These are phyloP conservation scores for Crocodylus rhombifer DNA, from an alignment of 2,797 vertebrate genomes.

Conservation along the genomic window DNA sequence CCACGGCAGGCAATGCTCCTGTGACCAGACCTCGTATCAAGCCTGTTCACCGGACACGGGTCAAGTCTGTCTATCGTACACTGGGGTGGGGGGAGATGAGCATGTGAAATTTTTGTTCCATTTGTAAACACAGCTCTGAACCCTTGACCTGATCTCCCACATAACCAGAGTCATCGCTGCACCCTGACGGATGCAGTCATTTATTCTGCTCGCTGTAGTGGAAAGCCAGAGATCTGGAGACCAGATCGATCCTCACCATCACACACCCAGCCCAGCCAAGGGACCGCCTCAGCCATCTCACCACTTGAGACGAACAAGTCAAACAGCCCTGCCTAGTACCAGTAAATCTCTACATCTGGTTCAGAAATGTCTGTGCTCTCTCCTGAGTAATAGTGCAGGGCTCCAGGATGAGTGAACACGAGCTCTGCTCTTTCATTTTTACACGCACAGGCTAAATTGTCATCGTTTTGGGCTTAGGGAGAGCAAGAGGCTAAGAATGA, in stretches of 20 bases:
- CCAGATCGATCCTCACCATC: not conserved
- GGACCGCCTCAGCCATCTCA: not conserved
- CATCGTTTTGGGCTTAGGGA: not conserved
- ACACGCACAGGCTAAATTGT: not conserved
- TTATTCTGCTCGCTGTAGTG: not conserved
- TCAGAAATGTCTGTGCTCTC: not conserved
- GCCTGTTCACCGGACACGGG: not conserved
- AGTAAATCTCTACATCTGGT: not conserved
- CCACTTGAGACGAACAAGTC: not conserved
- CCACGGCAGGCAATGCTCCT: conserved; percentile 16
- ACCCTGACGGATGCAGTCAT: not conserved
- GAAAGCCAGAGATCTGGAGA: not conserved
- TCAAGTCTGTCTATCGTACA: no score
- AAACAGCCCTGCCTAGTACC: not conserved
- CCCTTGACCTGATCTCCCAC: not conserved
- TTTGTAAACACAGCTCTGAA: not conserved
- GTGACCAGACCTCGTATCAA: not conserved
- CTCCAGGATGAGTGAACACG: not conserved
- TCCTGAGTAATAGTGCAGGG: not conserved
- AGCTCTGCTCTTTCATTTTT: not conserved
- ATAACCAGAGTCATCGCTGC: not conserved
- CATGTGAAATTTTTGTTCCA: not conserved
- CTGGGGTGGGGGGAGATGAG: no score
- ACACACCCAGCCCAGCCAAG: not conserved
- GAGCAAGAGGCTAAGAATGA: not conserved